phyloP scores from a whole-genome alignment of 2,888 invertebrate species.

The Acanthacorydalis orientalis region DNA sequence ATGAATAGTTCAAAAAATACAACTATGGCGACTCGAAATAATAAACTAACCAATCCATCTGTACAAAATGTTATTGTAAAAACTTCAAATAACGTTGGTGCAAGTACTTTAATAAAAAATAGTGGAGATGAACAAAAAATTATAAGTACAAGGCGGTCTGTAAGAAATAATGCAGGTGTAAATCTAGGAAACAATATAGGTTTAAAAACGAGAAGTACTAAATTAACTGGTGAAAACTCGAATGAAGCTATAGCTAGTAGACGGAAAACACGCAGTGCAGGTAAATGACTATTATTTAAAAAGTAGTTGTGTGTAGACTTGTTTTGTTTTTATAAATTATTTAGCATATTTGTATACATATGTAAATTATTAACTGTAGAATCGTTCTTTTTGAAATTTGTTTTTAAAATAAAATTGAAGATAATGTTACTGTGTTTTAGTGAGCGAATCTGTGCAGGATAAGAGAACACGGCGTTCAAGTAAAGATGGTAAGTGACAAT shows the following conservation, averaged over 20 bases:
- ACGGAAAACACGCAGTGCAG: conserved; percentile 54
- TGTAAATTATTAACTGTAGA: too few relatives aligned
- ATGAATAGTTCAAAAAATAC: conserved; percentile 19
- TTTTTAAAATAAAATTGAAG: too few relatives aligned
- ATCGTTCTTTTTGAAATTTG: too few relatives aligned
- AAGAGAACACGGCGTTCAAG: conserved; percentile 25
- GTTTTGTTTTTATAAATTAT: too few relatives aligned
- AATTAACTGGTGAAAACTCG: conserved; percentile 12
- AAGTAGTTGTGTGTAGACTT: too few relatives aligned
- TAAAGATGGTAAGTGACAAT: conserved; percentile 29
- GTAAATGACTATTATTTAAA: conserved; percentile 24
- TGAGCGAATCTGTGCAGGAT: conserved; percentile 16
- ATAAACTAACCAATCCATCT: conserved; percentile 14
- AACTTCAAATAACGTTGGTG: conserved; percentile 10
- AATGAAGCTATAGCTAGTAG: neutral
- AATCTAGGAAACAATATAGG: conserved; percentile 15
- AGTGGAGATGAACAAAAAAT: conserved; percentile 13
- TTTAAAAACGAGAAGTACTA: conserved; percentile 23
- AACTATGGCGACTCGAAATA: conserved; percentile 20
- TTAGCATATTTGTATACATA: too few relatives aligned
- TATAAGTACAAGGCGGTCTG: conserved; percentile 21
- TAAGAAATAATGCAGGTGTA: conserved; percentile 13
- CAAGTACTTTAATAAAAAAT: conserved; percentile 8
- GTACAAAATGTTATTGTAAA: conserved; percentile 4
- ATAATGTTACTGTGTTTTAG: neutral